A percentile compares a stretch with the other conserved stretches of the same genome.
Evolutionary conservation across 2,113 vertebrate genomes (phyloP).

Genomic region (Stegostoma tigrinum): DNA sequence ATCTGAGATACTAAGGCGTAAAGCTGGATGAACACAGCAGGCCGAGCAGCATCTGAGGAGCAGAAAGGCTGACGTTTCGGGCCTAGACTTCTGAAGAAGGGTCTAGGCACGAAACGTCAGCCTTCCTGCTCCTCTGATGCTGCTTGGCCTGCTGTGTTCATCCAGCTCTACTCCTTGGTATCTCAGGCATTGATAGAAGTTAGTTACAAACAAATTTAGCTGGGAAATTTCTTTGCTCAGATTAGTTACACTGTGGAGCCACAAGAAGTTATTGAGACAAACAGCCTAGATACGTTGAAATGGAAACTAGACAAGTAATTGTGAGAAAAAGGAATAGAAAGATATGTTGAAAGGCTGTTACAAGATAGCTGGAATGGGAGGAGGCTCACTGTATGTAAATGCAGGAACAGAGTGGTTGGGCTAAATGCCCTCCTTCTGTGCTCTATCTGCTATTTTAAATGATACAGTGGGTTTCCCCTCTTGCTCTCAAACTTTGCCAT

Average conservation of each 20-base stretch:
- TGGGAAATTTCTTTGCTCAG: neutral
- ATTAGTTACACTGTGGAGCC: neutral
- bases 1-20: too few species aligned
- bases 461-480: neutral
- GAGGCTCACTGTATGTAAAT: neutral
- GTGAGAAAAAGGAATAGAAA: neutral
- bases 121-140: too few species aligned
- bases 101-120: too few species aligned
- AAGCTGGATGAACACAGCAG: too few species aligned
- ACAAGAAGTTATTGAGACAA: neutral
- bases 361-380: neutral
- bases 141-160: too few species aligned
- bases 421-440: neutral
- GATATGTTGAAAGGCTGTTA: neutral
- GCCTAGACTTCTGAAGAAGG: too few species aligned
- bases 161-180: too few species aligned
- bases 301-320: neutral
- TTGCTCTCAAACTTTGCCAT: neutral
- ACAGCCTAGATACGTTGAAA: neutral
- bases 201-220: neutral
- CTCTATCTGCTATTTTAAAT: neutral
- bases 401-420: neutral
- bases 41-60: too few species aligned
- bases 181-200: neutral
- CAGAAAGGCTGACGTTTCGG: too few species aligned